Evolutionary conservation across 2,888 invertebrate genomes (phyloP), one percentile per base, ranked within the genome.

Genomic region (Aleiodes alternator): DNA sequence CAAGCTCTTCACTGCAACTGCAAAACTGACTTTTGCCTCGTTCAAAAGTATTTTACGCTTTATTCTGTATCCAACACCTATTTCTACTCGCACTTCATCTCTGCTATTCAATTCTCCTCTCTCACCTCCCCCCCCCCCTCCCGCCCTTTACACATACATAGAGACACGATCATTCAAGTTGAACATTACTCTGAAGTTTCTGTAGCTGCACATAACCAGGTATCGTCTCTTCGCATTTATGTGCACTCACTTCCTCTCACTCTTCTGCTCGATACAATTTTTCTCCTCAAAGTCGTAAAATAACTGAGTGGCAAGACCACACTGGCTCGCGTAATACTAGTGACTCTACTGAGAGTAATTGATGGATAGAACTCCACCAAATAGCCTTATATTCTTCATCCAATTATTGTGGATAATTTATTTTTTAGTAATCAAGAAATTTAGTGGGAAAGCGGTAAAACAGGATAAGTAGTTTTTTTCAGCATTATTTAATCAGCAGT

Each of bases 11-110:
- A 4, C 23, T 38, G 29, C 68, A 72, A 78, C 78, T 73, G 75
- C 74, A 76, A 77, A 78, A 80, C 78, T 79, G 69, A 61, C 80
- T 83, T 81, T 79, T 75, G 78, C 78, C 82, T 83, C 83, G 85
- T 84, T 84, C 82, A 82, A 84, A 84, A 79, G 81, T 75, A 81
- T 79, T 81, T 78, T 84, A 83, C 80, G 80, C 80, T 76, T 77
- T 78, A 78, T 75, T 77, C 43, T 77, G 75, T 77, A 78, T 77
- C 76, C 73, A 74, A 76, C 72, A 57, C 72, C 59, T 69, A 57
- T 56, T 16, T 59, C 71, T 71, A 69, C 50, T 69, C 69, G 75
- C 66, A 66, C 51, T 76, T 53, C 72, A 68, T 48, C 69, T 73
- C 16, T 48, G 38, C 56, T n/a, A 11, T 68, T 53, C 14, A 53